Percentiles rank a stretch among this genome's conserved stretches.
Conservation (phyloP, 35 echinoderm and acorn worm species). For the Anneissia japonica region DNA sequence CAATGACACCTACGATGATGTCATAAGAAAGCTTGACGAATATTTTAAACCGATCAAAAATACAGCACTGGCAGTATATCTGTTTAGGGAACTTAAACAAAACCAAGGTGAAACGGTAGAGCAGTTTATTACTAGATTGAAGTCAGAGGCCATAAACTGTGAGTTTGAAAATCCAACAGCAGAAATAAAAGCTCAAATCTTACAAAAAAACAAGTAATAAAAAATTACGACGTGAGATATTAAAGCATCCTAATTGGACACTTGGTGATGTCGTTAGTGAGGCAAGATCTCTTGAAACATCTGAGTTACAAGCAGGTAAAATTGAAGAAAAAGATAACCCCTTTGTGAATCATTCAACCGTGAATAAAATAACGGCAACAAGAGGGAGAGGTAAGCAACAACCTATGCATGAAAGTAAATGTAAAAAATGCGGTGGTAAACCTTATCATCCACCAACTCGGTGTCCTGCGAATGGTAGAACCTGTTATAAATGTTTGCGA, state of each 20-base stretch:
- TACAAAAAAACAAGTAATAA: background rate
- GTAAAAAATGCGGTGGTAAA: too few relatives aligned
- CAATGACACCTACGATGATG: background rate
- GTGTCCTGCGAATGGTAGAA: background rate
- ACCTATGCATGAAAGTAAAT: too few relatives aligned
- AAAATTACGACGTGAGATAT: background rate
- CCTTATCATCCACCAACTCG: background rate
- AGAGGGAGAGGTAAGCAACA: too few relatives aligned
- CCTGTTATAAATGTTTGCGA: background rate
- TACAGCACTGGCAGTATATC: background rate
- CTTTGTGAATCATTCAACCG: background rate
- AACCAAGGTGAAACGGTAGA: background rate
- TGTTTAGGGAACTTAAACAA: background rate
- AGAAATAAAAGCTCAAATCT: background rate
- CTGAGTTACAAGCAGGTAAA: background rate
- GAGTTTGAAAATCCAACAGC: background rate
- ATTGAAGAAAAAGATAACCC: background rate
- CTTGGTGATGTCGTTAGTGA: background rate
- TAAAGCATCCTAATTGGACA: background rate
- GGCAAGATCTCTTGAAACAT: background rate
- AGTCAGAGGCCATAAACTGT: background rate
- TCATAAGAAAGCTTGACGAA: background rate
- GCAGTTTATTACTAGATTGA: background rate
- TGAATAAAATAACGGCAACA: background rate
- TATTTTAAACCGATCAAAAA: background rate